Evolutionary conservation across 30 jellyfish, hydroid and myxozoan genomes (phyloP), one percentile per base, ranked within the genome.

Genomic region (Hydractinia echinata): DNA sequence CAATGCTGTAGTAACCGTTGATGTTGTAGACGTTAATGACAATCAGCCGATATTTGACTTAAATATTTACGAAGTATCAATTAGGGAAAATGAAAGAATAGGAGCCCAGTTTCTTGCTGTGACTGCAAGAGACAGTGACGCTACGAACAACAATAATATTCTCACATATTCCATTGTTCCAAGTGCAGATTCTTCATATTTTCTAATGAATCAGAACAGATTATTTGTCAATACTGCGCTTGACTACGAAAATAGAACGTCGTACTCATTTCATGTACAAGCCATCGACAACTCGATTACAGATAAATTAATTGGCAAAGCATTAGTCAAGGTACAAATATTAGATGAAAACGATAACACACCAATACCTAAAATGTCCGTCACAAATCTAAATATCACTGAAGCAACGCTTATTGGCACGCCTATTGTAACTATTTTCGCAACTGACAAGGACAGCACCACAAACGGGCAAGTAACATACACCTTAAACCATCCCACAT

Each of bases 381-480:
- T 16, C 11, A 80, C 80, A 76, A 50, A 67, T 10, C 53, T 87
- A 16, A 87, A 87, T 68, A 67, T 92, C 10, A 76, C 96, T 21
- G 81, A 81, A 13, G 55, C 64, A 16, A 77, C 81, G 53, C 10
- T 54, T 5, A 81, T 92, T 64, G 98, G 98, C 21, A 51, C 89
- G 19, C 86, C 72, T 13, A 81, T 92, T 8, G 18, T 92, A 9
- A 81, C 96, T 6, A 53, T 92, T 8, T 81, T 83, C 61, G 95
- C 96, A 4, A 77, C 95, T 4, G 98, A 92, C 81, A 72, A 21
- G 11, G 98, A 92, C 83, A 92, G 89, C 74, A 92, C 95, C 6
- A 44, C 66, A 14, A 92, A 92, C 67, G 80, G 84, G 5, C 95
- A 76, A n/a, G 53, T 92, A 61, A 76, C 14, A 21, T 92, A 83